phyloP scores from a whole-genome alignment of 2,888 invertebrate genomes.

The Volucella bombylans region DNA sequence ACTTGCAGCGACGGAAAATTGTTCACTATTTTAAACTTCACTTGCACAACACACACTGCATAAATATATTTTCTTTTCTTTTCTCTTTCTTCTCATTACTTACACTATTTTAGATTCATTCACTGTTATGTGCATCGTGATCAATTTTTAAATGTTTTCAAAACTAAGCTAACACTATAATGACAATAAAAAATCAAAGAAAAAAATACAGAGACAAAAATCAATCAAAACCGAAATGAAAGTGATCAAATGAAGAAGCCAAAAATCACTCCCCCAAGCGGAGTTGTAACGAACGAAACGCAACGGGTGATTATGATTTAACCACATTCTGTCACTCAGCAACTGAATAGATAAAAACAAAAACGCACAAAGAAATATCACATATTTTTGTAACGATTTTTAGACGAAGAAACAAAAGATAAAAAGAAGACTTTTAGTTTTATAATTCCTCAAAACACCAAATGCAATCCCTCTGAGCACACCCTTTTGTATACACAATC shows the following conservation, averaged over 20 bases:
- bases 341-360: slow-evolving; percentile 10
- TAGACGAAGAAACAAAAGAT: neutral
- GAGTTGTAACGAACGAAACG: slow-evolving; percentile 15
- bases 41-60: slow-evolving; percentile 50
- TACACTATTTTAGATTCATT: slow-evolving; percentile 55
- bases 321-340: slow-evolving; percentile 11
- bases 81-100: slow-evolving; percentile 28
- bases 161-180: slow-evolving; percentile 42
- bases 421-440: slow-evolving; percentile 16
- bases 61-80: slow-evolving; percentile 16
- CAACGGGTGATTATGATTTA: slow-evolving; percentile 14
- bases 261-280: slow-evolving; percentile 19
- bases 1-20: slow-evolving; percentile 47
- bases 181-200: slow-evolving; percentile 54
- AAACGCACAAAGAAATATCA: slow-evolving; percentile 61
- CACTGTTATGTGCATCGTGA: slow-evolving; percentile 68
- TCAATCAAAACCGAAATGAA: slow-evolving; percentile 18
- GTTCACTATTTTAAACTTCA: slow-evolving; percentile 1
- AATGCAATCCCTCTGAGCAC: slow-evolving; percentile 30
- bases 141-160: slow-evolving; percentile 59
- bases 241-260: slow-evolving; percentile 37
- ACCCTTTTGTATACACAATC: slow-evolving; percentile 30
- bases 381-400: slow-evolving; percentile 60
- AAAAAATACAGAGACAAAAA: slow-evolving; percentile 3
- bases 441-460: slow-evolving; percentile 39